Base-by-base conservation (phyloP, 2,888 invertebrate genomes). In the Emmelina monodactyla region DNA sequence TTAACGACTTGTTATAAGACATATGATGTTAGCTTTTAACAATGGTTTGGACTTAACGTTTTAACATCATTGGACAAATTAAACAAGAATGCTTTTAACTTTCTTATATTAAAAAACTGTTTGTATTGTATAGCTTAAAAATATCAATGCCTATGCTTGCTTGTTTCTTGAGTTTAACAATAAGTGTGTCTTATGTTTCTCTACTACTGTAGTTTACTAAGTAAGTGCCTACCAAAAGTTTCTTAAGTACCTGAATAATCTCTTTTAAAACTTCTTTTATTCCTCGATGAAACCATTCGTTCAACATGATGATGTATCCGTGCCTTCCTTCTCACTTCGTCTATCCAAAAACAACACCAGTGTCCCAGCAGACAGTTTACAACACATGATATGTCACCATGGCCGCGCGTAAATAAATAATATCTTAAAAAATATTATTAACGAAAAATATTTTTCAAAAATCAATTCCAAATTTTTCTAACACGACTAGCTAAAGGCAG, bases 391-490 rank as follows among this genome's bases (percentile, higher is more conserved):
- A 75, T 57, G 61, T 61, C 51, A 67, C 65, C 76, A 79, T 76
- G 62, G 58, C 65, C 55, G 46, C 55, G 57, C 58, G 56, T 61
- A 62, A 66, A 70, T 72, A 79, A 75, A 79, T 53, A 71, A 72
- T 75, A 69, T 68, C 68, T 55, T 79, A 75, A 68, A 79, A 79
- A 79, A 79, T 72, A 75, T 66, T n/a, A 75, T 52, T 51, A 58
- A 70, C 75, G 73, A 78, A 79, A 76, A 72, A 65, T 66, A 38
- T 22, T 22, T 16, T 14, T 62, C 61, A 61, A 73, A 76, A 75
- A 72, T 61, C 52, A 53, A 65, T 66, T 72, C 65, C 63, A 72
- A 76, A 72, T 69, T 72, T 68, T 44, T 12, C 12, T 14, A 58
- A 58, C 62, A 59, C n/a, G 25, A 25, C 25, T 11, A 25, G 25